phyloP scores from a whole-genome alignment of 1,140 invertebrate genomes.

The Bemisia tabaci region DNA sequence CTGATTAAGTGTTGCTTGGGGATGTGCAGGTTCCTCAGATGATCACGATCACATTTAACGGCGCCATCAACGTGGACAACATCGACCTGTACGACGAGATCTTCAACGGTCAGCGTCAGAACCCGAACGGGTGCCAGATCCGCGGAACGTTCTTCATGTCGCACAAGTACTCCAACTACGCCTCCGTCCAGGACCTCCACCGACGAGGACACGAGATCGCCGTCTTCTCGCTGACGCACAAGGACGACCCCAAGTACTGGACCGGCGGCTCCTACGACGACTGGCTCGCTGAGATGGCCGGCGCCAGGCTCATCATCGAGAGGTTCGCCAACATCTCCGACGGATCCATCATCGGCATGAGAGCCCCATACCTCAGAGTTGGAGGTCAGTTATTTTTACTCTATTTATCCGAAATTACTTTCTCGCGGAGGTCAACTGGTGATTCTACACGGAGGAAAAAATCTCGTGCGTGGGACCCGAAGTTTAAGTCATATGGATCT shows the following conservation, averaged over 20 bases:
- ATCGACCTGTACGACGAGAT: conserved; percentile 82
- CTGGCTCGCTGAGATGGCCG: conserved; percentile 91
- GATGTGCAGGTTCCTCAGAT: conserved; percentile 75
- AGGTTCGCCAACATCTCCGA: conserved; percentile 84
- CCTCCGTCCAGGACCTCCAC: conserved; percentile 78
- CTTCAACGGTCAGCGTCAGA: conserved; percentile 70
- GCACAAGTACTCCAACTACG: conserved; percentile 93
- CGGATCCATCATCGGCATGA: conserved; percentile 71
- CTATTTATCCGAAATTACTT: no score
- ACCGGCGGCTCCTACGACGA: conserved; percentile 73
- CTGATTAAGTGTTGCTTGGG: no score
- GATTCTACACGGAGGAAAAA: no score
- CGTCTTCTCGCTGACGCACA: conserved; percentile 85
- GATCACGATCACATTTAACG: conserved; percentile 89
- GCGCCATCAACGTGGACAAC: conserved; percentile 86
- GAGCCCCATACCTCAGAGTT: conserved; percentile 78
- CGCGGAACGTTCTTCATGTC: conserved; percentile 90
- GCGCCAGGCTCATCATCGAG: conserved; percentile 73
- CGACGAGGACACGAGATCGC: conserved; percentile 85
- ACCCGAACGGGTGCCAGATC: conserved; percentile 89
- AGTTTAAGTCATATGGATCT: no score
- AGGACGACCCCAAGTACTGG: conserved; percentile 83
- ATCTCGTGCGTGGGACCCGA: no score
- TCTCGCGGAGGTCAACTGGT: no score
- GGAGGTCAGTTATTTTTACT: no score